A percentile compares a stretch with the other conserved stretches of the same genome.
Evolutionary conservation across 2,113 vertebrate genomes (phyloP).

Genomic region (Antechinus flavipes): DNA sequence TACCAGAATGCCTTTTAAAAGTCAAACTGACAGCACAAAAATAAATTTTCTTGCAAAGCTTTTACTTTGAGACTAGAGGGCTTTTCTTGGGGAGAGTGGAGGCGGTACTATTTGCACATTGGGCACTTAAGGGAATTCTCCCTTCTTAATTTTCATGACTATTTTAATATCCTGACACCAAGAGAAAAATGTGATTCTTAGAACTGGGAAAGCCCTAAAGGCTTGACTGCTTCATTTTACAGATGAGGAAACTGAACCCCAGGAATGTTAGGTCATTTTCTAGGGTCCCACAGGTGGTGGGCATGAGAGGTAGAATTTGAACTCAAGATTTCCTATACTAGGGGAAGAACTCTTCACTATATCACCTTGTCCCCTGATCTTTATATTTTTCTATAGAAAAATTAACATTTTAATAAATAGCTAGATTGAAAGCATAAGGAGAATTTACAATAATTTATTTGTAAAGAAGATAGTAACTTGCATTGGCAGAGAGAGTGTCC

Average conservation of each 20-base stretch:
- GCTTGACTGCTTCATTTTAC: neutral
- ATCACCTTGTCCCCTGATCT: neutral
- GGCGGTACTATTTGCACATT: neutral
- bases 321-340: neutral
- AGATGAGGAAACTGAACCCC: neutral
- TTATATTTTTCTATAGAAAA: neutral
- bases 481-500: no score
- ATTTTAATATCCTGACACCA: neutral
- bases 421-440: neutral
- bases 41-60: neutral
- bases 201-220: neutral
- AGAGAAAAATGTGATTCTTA: neutral
- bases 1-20: neutral
- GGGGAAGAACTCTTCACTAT: neutral
- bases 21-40: neutral
- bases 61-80: neutral
- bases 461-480: no score
- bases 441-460: no score
- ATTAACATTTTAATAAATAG: neutral
- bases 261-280: neutral
- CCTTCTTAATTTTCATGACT: neutral
- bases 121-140: neutral
- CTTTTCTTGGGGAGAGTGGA: no score
- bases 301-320: neutral
- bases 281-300: neutral